A percentile compares a stretch with the other conserved stretches of the same genome.
These are phyloP conservation scores for Bombus fervidus DNA, from an alignment of 1,140 invertebrate species.

Conservation along the genomic window DNA sequence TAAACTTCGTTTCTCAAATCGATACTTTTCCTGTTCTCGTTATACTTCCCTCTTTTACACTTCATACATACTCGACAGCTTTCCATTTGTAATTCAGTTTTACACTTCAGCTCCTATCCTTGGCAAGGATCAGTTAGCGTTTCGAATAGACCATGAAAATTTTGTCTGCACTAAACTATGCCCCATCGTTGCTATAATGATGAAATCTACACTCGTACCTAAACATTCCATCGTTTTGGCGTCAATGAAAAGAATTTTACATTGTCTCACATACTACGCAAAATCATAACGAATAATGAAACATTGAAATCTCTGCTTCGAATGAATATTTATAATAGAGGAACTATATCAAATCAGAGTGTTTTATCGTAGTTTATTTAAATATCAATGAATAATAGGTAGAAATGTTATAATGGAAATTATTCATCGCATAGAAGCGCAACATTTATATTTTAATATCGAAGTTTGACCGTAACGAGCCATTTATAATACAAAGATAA, in stretches of 20 bases:
- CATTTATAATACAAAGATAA: conserved; percentile 11
- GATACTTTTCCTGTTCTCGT: neutral
- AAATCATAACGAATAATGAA: neutral
- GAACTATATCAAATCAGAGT: too few relatives aligned
- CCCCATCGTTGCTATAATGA: neutral
- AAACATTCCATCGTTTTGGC: neutral
- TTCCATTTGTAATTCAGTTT: neutral
- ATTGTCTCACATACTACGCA: neutral
- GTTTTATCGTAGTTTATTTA: too few relatives aligned
- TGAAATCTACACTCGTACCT: neutral
- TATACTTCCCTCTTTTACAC: neutral
- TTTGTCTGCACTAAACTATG: neutral
- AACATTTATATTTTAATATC: too few relatives aligned
- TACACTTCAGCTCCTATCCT: neutral
- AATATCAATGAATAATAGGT: too few relatives aligned
- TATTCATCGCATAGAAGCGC: too few relatives aligned
- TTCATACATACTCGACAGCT: neutral
- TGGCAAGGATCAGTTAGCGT: neutral
- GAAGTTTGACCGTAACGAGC: too few relatives aligned
- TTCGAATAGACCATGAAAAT: neutral
- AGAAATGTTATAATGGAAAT: too few relatives aligned
- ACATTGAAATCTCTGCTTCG: neutral
- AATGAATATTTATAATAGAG: neutral
- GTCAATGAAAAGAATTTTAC: neutral
- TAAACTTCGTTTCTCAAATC: conserved; percentile 30